These are phyloP conservation scores for Yponomeuta plumbellus DNA, from an alignment of 2,888 invertebrate species.

Conservation along the genomic window DNA sequence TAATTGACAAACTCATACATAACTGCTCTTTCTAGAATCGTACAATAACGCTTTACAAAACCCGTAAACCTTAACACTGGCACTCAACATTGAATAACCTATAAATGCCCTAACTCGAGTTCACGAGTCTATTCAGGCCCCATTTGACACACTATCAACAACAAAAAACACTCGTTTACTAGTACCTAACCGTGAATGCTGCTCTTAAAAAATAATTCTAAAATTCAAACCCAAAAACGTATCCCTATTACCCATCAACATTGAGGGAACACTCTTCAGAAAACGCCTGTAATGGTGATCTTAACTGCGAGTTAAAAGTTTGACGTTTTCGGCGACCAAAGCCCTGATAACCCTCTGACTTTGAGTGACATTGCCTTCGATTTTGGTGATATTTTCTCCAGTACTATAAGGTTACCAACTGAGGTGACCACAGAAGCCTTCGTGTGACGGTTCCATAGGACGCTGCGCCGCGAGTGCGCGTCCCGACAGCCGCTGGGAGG, in stretches of 20 bases:
- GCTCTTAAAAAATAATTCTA: not conserved
- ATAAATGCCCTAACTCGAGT: not conserved
- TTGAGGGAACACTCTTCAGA: not conserved
- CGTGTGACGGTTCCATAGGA: not conserved
- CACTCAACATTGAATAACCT: not conserved
- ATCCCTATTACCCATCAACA: not conserved
- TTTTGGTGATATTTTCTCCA: not conserved
- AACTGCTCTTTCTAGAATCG: not conserved
- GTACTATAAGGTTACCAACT: not conserved
- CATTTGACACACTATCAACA: slow-evolving; percentile 3
- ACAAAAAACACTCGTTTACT: not conserved
- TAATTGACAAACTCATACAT: no score
- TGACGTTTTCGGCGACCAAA: not conserved
- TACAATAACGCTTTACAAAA: not conserved
- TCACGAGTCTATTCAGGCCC: slow-evolving; percentile 3
- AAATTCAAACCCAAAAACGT: not conserved
- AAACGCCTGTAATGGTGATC: not conserved
- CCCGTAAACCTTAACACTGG: not conserved
- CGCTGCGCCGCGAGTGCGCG: slow-evolving; percentile 4
- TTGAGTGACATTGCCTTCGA: not conserved
- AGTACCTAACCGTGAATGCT: not conserved
- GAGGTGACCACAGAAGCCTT: not conserved
- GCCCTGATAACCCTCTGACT: not conserved
- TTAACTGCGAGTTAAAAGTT: not conserved
- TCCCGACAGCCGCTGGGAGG: not conserved